A percentile compares a stretch with the other conserved stretches of the same genome.
phyloP scores from a whole-genome alignment of 2,888 invertebrate genomes.

The Scaptomyza reducta region DNA sequence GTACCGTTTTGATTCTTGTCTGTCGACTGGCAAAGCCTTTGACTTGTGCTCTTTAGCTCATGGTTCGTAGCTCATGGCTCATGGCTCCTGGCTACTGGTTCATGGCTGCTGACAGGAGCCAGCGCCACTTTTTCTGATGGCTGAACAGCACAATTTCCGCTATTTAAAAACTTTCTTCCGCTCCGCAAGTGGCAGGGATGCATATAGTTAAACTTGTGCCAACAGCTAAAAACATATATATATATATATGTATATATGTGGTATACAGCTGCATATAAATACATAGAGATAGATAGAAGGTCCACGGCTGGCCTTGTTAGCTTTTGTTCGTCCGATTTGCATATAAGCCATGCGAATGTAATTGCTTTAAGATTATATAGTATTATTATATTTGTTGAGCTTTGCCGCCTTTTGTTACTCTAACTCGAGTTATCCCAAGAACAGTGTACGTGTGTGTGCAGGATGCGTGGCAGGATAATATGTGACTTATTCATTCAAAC shows the following conservation, averaged over 20 bases:
- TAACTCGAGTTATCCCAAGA: conserved; percentile 14
- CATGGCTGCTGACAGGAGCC: conserved; percentile 49
- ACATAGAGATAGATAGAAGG: conserved; percentile 7
- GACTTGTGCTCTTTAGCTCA: conserved; percentile 17
- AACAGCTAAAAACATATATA: conserved; percentile 23
- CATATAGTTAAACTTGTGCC: conserved; percentile 59
- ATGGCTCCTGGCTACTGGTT: conserved; percentile 21
- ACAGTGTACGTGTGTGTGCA: neutral
- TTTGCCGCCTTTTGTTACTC: conserved; percentile 19
- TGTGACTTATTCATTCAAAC: conserved; percentile 10
- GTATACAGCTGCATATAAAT: neutral
- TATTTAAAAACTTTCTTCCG: conserved; percentile 77
- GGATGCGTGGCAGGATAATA: conserved; percentile 1
- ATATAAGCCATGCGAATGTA: conserved; percentile 60
- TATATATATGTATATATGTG: too few relatives aligned
- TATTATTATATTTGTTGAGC: conserved; percentile 16
- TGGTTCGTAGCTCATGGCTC: conserved; percentile 12
- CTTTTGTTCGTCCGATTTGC: conserved; percentile 57
- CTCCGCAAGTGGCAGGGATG: conserved; percentile 29
- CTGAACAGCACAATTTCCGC: conserved; percentile 77
- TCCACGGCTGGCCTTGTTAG: conserved; percentile 49
- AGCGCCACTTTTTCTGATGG: conserved; percentile 72
- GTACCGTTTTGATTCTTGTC: conserved; percentile 12
- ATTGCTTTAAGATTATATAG: conserved; percentile 56
- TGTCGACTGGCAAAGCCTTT: conserved; percentile 16